Percentiles rank a stretch among this genome's conserved stretches.
Conservation (phyloP, 2,888 invertebrate genomes). For the Tricholauxania praeusta region DNA sequence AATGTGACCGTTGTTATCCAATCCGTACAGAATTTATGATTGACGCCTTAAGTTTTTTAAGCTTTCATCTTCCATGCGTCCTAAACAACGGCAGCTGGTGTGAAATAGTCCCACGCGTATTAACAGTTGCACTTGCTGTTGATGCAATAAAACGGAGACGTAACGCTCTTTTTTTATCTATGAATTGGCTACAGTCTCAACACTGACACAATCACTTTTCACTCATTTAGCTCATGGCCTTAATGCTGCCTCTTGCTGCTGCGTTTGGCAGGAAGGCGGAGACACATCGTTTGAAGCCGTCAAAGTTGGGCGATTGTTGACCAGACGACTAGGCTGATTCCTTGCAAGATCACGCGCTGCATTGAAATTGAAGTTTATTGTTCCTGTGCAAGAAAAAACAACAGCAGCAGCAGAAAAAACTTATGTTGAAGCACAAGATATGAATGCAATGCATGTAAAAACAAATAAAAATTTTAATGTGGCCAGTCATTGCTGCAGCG, state of each 20-base stretch:
- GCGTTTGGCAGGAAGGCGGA: slow-evolving; percentile 22
- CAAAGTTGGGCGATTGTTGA: background rate
- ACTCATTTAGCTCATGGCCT: slow-evolving; percentile 12
- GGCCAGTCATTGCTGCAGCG: background rate
- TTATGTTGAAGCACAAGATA: background rate
- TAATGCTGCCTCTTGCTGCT: too few relatives aligned
- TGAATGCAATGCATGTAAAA: slow-evolving; percentile 2
- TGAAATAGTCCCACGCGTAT: slow-evolving; percentile 9
- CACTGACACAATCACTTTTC: background rate
- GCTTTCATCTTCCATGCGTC: too few relatives aligned
- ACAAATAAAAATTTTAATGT: slow-evolving; percentile 16
- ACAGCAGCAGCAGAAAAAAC: background rate
- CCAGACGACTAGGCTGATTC: background rate
- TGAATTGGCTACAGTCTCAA: background rate
- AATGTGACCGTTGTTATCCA: too few relatives aligned
- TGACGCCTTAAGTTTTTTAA: too few relatives aligned
- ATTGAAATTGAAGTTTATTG: slow-evolving; percentile 18
- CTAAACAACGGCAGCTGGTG: slow-evolving; percentile 5
- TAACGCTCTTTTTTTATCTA: background rate
- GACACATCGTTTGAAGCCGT: slow-evolving; percentile 12
- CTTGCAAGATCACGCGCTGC: too few relatives aligned
- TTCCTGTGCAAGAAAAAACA: slow-evolving; percentile 7
- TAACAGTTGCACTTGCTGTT: slow-evolving; percentile 16
- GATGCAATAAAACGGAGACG: background rate
- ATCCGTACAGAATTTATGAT: too few relatives aligned